Percentiles rank a stretch among this genome's conserved stretches.
Evolutionary conservation across 2,888 invertebrate species (phyloP).

Genomic region (Tridacna gigas): DNA sequence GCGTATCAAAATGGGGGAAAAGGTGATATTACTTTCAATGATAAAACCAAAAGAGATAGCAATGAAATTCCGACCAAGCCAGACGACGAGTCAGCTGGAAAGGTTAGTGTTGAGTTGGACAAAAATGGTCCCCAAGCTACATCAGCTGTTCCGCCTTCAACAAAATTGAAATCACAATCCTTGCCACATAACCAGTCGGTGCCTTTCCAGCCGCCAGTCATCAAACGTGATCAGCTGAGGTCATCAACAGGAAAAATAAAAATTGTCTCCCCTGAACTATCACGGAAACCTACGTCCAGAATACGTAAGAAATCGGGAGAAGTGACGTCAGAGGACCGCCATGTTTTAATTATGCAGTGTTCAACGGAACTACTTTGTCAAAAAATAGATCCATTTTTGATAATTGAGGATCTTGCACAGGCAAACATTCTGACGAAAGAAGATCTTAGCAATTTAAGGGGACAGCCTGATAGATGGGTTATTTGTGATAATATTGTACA

Average conservation of each 20-base stretch:
- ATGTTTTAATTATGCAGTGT: conserved; percentile 76
- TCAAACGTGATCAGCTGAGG: neutral
- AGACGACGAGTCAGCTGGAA: neutral
- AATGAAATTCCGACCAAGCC: neutral
- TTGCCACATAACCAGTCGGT: conserved; percentile 18
- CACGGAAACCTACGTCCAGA: conserved; percentile 64
- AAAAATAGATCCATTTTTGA: conserved; percentile 74
- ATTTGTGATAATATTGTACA: conserved; percentile 77
- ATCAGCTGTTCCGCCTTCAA: neutral
- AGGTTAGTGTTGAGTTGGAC: neutral
- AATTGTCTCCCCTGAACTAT: conserved; percentile 75
- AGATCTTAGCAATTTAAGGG: conserved; percentile 73
- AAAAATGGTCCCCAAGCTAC: neutral
- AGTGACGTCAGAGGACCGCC: conserved; percentile 71
- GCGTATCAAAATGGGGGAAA: conserved; percentile 58
- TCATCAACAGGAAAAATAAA: conserved; percentile 68
- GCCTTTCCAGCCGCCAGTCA: neutral
- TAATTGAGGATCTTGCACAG: conserved; percentile 72
- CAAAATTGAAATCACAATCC: conserved; percentile 6
- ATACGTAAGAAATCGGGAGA: conserved; percentile 70
- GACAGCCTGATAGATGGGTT: conserved; percentile 74
- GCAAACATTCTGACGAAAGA: conserved; percentile 68
- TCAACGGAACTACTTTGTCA: conserved; percentile 77
- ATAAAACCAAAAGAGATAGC: neutral
- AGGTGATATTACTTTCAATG: neutral